A percentile compares a stretch with the other conserved stretches of the same genome.
These are phyloP conservation scores for Diplodus puntazzo DNA, from an alignment of 2,797 vertebrate species.

Conservation along the genomic window DNA sequence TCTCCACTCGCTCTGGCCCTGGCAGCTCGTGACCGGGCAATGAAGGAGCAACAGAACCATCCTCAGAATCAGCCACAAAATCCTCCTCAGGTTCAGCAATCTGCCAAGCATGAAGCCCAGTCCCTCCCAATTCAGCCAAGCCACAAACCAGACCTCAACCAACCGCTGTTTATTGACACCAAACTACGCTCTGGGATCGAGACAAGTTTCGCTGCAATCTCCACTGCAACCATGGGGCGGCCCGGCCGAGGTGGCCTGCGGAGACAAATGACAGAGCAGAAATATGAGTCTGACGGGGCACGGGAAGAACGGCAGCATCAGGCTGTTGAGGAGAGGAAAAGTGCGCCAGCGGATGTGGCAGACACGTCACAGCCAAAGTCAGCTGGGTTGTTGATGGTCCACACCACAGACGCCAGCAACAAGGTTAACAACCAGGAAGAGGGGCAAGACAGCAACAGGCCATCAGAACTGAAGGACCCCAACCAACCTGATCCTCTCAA, in stretches of 20 bases:
- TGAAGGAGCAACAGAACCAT: slow-evolving; percentile 94
- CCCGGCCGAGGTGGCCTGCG: slow-evolving; percentile 87
- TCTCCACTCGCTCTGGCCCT: slow-evolving; percentile 94
- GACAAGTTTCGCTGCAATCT: slow-evolving; percentile 85
- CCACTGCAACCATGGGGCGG: slow-evolving; percentile 83
- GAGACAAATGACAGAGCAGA: slow-evolving; percentile 92
- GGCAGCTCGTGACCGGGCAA: slow-evolving; percentile 93
- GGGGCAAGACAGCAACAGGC: slow-evolving; percentile 76
- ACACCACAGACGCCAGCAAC: slow-evolving; percentile 83
- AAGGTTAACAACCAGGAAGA: slow-evolving; percentile 83
- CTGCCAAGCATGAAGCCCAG: slow-evolving; percentile 76
- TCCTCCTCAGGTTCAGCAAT: slow-evolving; percentile 78
- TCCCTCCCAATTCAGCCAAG: slow-evolving; percentile 79
- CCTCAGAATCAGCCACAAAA: slow-evolving; percentile 83
- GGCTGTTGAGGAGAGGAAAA: slow-evolving; percentile 88
- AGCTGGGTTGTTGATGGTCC: slow-evolving; percentile 95
- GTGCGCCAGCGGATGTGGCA: slow-evolving; percentile 86
- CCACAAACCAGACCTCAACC: slow-evolving; percentile 94
- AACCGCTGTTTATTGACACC: slow-evolving; percentile 97
- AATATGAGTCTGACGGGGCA: slow-evolving; percentile 87
- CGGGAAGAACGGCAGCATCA: slow-evolving; percentile 86
- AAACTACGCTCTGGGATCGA: slow-evolving; percentile 93
- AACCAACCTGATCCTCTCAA: slow-evolving; percentile 77
- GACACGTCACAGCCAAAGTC: slow-evolving; percentile 91
- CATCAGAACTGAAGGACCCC: slow-evolving; percentile 83